phyloP scores from a whole-genome alignment of 2,113 vertebrate species.

The Aegypius monachus region DNA sequence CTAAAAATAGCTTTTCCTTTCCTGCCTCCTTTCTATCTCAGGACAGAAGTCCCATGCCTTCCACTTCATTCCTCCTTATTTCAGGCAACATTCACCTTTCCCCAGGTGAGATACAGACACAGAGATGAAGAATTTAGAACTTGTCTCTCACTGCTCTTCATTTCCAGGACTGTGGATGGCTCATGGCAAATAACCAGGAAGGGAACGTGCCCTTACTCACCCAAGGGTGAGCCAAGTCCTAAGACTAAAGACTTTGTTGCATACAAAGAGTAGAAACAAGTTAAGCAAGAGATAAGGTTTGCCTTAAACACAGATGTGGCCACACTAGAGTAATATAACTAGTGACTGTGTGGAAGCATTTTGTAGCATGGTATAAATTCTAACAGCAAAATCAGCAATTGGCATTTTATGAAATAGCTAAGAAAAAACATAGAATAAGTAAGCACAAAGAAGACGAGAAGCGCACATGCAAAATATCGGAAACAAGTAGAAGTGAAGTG shows the following conservation, averaged over 20 bases:
- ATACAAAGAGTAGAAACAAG: background rate
- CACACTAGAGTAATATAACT: fast-evolving
- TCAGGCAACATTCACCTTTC: background rate
- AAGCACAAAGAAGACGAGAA: background rate
- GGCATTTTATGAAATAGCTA: background rate
- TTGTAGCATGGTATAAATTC: too few species aligned
- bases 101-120: background rate
- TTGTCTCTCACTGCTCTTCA: background rate
- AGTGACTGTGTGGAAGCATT: background rate
- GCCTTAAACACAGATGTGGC: background rate
- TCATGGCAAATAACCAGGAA: fast-evolving
- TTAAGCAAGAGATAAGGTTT: background rate
- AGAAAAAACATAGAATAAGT: background rate
- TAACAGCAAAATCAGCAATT: background rate
- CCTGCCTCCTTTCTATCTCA: background rate
- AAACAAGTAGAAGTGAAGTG: background rate
- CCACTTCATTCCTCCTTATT: background rate
- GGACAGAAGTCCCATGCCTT: background rate
- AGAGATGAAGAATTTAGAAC: background rate
- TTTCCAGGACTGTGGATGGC: background rate
- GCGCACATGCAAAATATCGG: fast-evolving
- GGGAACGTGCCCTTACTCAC: fast-evolving
- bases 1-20: background rate
- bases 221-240: background rate
- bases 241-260: background rate